Conservation (phyloP, 2,113 vertebrate species). For the Corythornis cristatus region DNA sequence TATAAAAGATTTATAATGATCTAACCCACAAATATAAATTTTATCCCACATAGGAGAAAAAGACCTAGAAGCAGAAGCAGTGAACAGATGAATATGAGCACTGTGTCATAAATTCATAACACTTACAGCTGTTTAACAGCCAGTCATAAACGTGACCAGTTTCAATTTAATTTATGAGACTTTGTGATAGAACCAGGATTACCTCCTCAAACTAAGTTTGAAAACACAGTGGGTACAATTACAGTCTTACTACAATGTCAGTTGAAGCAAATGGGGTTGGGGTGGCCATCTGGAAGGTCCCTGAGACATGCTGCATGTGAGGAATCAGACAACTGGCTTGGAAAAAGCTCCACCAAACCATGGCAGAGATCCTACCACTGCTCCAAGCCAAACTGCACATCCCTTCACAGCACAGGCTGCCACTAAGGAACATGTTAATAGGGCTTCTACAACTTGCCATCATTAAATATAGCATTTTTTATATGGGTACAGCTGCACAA, state of each 20-base stretch:
- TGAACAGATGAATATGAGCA: constrained; percentile 69
- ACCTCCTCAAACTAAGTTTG: constrained; percentile 50
- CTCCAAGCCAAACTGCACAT: not conserved
- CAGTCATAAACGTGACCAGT: constrained; percentile 71
- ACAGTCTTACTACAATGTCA: not conserved
- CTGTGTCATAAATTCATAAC: constrained; percentile 70
- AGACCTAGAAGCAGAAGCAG: constrained; percentile 67
- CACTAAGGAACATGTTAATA: not conserved
- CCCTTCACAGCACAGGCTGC: not conserved
- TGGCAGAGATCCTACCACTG: not conserved
- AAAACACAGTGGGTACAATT: not conserved
- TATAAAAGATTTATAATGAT: constrained; percentile 78
- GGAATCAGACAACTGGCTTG: not conserved
- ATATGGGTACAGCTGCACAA: not conserved
- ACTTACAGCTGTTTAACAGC: constrained; percentile 71
- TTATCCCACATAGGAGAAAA: constrained; percentile 64
- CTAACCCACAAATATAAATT: constrained; percentile 76
- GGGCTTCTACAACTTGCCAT: not conserved
- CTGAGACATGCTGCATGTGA: not conserved
- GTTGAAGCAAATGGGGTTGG: not conserved
- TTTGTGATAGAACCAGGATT: constrained; percentile 59
- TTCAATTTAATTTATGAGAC: constrained; percentile 73
- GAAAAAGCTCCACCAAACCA: not conserved
- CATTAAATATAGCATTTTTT: not conserved
- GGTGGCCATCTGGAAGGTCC: not conserved